Evolutionary conservation across 2,797 vertebrate genomes (phyloP).

Genomic region (Falco cherrug): DNA sequence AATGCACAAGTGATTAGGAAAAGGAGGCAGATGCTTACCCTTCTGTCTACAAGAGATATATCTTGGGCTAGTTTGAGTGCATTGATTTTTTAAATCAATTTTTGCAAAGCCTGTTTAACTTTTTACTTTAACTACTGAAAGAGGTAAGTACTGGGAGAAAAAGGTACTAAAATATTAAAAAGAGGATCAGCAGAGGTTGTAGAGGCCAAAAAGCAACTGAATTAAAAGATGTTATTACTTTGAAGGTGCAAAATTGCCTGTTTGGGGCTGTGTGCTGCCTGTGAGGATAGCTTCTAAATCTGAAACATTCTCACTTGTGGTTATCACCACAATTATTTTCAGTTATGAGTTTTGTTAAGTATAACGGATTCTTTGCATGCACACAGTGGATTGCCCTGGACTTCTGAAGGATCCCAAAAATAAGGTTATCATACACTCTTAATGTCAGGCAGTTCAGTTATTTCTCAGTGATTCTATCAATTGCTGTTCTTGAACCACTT

Average conservation of each 20-base stretch:
- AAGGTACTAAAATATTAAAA: not conserved
- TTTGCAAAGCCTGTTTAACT: not conserved
- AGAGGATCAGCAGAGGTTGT: not conserved
- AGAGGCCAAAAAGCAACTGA: not conserved
- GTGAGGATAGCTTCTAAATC: not conserved
- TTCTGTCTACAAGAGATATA: not conserved
- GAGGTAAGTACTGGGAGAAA: not conserved
- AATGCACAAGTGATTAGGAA: conserved; percentile 2
- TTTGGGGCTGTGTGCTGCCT: not conserved
- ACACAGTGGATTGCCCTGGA: not conserved
- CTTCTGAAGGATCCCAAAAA: not conserved
- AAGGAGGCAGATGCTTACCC: not conserved
- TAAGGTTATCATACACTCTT: not conserved
- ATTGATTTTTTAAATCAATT: not conserved
- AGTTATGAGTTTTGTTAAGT: not conserved
- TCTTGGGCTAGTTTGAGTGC: not conserved
- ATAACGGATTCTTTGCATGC: not conserved
- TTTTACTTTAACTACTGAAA: not conserved
- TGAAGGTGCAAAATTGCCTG: not conserved
- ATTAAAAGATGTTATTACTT: not conserved
- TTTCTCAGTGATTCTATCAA: not conserved
- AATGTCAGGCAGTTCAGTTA: not conserved
- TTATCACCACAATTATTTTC: not conserved
- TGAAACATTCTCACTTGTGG: not conserved
- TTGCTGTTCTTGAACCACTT: not conserved